These are phyloP conservation scores for Meda fulgida DNA, from an alignment of 2,797 vertebrate species.

Conservation along the genomic window DNA sequence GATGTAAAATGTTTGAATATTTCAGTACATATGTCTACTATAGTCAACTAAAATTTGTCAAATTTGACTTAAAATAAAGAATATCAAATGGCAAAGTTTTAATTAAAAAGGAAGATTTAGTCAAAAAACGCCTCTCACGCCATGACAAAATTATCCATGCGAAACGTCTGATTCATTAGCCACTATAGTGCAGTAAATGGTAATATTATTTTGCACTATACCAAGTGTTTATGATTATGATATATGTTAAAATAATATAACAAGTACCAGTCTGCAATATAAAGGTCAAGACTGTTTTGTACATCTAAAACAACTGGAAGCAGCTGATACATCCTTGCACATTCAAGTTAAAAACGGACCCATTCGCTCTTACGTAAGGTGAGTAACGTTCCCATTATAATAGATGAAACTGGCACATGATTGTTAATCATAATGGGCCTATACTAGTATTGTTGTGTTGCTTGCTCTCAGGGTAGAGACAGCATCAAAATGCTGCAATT, in stretches of 20 bases:
- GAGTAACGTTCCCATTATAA: slow-evolving; percentile 4
- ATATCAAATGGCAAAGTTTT: background rate
- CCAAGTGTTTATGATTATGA: background rate
- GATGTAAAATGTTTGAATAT: background rate
- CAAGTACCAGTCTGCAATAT: background rate
- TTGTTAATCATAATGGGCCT: slow-evolving; percentile 13
- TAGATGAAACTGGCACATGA: slow-evolving; percentile 16
- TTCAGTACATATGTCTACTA: background rate
- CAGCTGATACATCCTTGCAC: background rate
- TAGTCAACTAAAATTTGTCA: background rate
- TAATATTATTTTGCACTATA: background rate
- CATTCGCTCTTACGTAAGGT: background rate
- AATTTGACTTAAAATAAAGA: background rate
- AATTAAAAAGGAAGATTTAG: background rate
- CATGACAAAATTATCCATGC: background rate
- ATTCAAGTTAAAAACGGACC: background rate
- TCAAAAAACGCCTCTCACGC: background rate
- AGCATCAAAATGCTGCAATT: background rate
- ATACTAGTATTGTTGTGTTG: slow-evolving; percentile 4
- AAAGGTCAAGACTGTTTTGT: background rate
- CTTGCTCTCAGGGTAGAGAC: background rate
- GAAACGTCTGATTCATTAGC: background rate
- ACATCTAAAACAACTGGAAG: background rate
- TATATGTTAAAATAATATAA: background rate
- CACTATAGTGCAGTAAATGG: background rate